Conservation (phyloP, 2,888 invertebrate species). For the Caenorhabditis becei region DNA sequence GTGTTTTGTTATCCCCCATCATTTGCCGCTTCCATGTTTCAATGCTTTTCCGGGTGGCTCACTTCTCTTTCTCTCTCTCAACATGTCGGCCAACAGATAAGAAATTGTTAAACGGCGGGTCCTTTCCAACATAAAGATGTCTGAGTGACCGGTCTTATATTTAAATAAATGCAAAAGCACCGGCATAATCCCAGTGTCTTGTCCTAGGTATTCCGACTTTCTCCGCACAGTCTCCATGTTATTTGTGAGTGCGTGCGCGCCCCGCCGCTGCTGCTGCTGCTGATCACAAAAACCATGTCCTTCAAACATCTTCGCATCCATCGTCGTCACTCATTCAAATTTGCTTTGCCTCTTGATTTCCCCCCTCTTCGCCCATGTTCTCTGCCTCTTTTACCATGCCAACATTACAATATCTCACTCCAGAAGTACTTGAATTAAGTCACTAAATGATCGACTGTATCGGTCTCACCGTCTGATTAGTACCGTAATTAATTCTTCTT, state of each 20-base stretch:
- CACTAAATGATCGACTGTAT: slow-evolving; percentile 8
- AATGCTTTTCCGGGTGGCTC: slow-evolving; percentile 40
- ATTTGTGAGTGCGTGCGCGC: slow-evolving; percentile 50
- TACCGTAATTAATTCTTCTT: slow-evolving; percentile 28
- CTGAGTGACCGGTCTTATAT: slow-evolving; percentile 54
- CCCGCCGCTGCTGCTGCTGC: slow-evolving; percentile 10
- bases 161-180: slow-evolving; percentile 39
- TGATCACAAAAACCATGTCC: slow-evolving; percentile 59
- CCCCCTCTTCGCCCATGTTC: background rate
- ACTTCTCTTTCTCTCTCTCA: slow-evolving; percentile 16
- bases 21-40: slow-evolving; percentile 34
- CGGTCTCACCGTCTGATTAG: slow-evolving; percentile 32
- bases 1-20: background rate
- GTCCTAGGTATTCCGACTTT: slow-evolving; percentile 42
- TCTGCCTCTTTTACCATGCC: slow-evolving; percentile 17
- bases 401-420: slow-evolving; percentile 25
- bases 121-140: slow-evolving; percentile 27
- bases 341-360: slow-evolving; percentile 26
- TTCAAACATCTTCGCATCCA: slow-evolving; percentile 58
- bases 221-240: slow-evolving; percentile 42
- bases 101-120: slow-evolving; percentile 41
- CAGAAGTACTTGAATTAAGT: slow-evolving; percentile 18
- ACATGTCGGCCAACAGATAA: slow-evolving; percentile 53
- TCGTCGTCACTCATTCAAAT: slow-evolving; percentile 48
- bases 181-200: slow-evolving; percentile 50